Conservation (phyloP, 2,888 invertebrate species). For the Diloba caeruleocephala region DNA sequence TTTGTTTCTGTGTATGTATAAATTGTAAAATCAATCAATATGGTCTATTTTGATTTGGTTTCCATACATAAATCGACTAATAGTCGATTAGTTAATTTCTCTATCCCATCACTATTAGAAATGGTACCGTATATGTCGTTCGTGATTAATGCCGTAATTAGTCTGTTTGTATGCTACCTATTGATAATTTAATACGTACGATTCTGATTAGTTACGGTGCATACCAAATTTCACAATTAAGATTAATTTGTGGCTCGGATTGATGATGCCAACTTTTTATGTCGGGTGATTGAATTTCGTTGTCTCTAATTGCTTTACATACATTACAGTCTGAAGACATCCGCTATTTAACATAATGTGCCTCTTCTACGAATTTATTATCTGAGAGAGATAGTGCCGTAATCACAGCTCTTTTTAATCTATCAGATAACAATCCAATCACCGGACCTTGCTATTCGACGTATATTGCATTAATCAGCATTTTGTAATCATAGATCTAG, state of each 20-base stretch:
- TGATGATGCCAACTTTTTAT: constrained; percentile 47
- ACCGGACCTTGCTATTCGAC: too few relatives aligned
- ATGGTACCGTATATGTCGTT: constrained; percentile 35
- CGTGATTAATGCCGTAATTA: constrained; percentile 62
- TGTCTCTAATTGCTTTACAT: constrained; percentile 34
- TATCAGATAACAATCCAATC: too few relatives aligned
- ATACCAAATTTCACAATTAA: constrained; percentile 47
- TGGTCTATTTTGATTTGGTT: too few relatives aligned
- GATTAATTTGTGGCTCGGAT: constrained; percentile 43
- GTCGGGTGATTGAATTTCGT: constrained; percentile 32
- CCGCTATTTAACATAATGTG: too few relatives aligned
- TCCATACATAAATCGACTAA: constrained; percentile 10
- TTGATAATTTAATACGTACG: constrained; percentile 53
- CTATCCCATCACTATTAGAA: constrained; percentile 40
- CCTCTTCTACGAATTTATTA: too few relatives aligned
- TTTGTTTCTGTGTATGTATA: too few relatives aligned
- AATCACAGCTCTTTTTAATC: too few relatives aligned
- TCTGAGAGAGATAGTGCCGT: too few relatives aligned
- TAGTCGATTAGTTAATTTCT: constrained; percentile 20
- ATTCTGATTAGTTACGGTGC: constrained; percentile 49
- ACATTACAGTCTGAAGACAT: constrained; percentile 8
- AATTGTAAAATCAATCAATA: too few relatives aligned
- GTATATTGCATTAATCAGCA: too few relatives aligned
- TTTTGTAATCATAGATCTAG: too few relatives aligned
- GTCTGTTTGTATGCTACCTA: constrained; percentile 60